Base-by-base conservation (phyloP, 2,113 vertebrate species). In the Oceanites oceanicus region DNA sequence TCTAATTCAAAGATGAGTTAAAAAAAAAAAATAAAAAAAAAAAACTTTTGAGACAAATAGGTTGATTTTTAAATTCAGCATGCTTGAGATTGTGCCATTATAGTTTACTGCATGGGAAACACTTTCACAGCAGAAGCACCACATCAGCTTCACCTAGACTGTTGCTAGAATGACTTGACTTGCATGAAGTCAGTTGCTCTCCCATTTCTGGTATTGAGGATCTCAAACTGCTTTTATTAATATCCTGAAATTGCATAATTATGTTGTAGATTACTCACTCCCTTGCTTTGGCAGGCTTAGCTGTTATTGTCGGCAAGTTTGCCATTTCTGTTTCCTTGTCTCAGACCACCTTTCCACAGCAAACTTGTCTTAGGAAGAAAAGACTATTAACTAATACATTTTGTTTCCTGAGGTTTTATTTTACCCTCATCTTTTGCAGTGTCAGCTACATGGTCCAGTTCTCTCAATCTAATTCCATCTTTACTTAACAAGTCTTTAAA, bases 401-500 rank as follows among this genome's bases (percentile, higher is more conserved):
- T 68, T 62, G 26, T 65, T 89, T 85, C 68, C 65, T 62, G 42
- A 72, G 10, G 30, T 88, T 96, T 95, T 83, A 55, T 44, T 96
- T 96, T 47, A 36, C 26, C 27, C 11, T 76, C 8, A 40, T 62
- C 59, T 90, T 96, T 71, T 95, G 86, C 45, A 95, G 92, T 86
- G 18, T 22, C 55, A 75, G 65, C 67, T 70, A 58, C 67, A 62
- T 45, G 65, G 71, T 58, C 62, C 79, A 75, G 61, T 94, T 96
- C 82, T 91, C 68, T 90, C 52, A 26, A 62, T 86, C 44, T 50
- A 91, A 85, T 79, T 86, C 70, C 29, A 3, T 91, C 70, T 95
- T 96, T 95, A 94, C 70, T 67, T 88, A 91, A 80, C 16, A 88
- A 58, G 38, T 72, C 49, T 90, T 96, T 89, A 87, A 94, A 94